Evolutionary conservation across 2,113 vertebrate genomes (phyloP).

Genomic region (Vulpes ferrilata): DNA sequence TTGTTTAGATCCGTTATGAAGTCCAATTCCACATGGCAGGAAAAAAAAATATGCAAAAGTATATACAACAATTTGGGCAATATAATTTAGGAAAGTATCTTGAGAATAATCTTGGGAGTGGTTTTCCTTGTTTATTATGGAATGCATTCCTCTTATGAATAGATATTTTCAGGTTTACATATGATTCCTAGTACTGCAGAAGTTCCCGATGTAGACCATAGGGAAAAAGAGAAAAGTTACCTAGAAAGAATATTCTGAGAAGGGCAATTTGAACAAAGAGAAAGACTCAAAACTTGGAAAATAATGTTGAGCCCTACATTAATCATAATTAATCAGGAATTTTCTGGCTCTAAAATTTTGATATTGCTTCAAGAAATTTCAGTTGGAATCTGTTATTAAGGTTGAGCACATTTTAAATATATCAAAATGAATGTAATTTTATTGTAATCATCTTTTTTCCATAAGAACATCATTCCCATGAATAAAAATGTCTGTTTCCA

Average conservation of each 20-base stretch:
- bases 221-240: neutral
- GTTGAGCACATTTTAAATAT: neutral
- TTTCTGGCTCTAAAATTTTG: neutral
- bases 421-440: neutral
- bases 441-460: neutral
- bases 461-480: neutral
- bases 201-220: neutral
- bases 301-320: rapidly evolving
- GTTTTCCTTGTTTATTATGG: neutral
- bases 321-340: neutral
- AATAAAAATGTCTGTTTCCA: neutral
- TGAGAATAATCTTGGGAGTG: neutral
- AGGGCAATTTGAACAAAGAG: neutral
- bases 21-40: neutral
- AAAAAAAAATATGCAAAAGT: neutral
- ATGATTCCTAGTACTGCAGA: neutral
- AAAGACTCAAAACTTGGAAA: neutral
- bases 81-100: neutral
- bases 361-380: neutral
- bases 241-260: neutral
- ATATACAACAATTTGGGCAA: neutral
- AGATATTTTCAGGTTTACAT: neutral
- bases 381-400: neutral
- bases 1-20: neutral
- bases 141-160: neutral